Conservation (phyloP, 2,113 vertebrate genomes). For the Greenwoodochromis staneri region DNA sequence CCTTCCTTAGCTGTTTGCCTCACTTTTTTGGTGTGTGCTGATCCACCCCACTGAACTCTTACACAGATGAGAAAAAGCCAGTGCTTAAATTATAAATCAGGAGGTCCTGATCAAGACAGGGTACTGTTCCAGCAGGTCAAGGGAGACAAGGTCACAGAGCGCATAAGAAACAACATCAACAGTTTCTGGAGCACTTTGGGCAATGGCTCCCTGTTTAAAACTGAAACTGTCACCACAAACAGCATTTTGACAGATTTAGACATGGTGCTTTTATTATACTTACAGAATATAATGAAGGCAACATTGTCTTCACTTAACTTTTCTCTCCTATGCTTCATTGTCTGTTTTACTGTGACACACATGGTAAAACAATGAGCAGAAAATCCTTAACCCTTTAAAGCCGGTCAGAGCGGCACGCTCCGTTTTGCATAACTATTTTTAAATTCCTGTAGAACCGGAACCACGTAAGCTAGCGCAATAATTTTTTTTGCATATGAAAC, state of each 20-base stretch:
- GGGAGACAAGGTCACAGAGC: neutral
- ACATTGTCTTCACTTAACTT: neutral
- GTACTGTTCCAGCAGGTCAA: neutral
- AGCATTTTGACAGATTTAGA: neutral
- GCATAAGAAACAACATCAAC: neutral
- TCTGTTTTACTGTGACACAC: neutral
- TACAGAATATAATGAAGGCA: neutral
- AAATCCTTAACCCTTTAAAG: neutral
- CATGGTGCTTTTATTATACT: neutral
- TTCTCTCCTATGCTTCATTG: neutral
- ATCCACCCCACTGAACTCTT: neutral
- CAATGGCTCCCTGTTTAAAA: neutral
- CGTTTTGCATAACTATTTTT: too few species aligned
- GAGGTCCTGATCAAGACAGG: neutral
- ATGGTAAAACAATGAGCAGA: neutral
- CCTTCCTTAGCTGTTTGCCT: neutral
- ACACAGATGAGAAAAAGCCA: neutral
- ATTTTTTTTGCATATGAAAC: too few species aligned
- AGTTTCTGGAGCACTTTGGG: neutral
- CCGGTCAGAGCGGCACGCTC: too few species aligned
- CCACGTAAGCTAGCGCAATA: too few species aligned
- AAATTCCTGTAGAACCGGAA: too few species aligned
- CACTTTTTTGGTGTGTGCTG: neutral
- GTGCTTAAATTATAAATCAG: neutral
- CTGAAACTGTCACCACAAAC: neutral